These are phyloP conservation scores for Sphecodes monilicornis DNA, from an alignment of 2,888 invertebrate species.

Conservation along the genomic window DNA sequence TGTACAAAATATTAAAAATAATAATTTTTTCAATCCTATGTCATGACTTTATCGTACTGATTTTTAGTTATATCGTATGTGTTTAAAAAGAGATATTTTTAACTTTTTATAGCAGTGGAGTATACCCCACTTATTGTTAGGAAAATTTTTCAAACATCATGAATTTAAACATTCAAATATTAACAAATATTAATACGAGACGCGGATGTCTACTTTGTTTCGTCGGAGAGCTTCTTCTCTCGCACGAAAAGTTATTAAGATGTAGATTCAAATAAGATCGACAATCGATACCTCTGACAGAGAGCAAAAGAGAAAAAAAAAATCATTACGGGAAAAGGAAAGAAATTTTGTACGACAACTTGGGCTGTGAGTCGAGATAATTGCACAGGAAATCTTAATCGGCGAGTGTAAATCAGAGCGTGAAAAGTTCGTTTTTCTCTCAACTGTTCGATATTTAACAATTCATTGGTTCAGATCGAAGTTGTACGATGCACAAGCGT, in stretches of 20 bases:
- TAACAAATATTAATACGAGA: no score
- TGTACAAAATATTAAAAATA: no score
- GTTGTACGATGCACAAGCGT: slow-evolving; percentile 26
- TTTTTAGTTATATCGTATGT: no score
- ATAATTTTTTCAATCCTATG: no score
- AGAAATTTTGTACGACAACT: not conserved
- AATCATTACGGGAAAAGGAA: not conserved
- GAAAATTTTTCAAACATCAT: no score
- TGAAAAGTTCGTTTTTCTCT: slow-evolving; percentile 22
- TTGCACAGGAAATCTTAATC: slow-evolving; percentile 29
- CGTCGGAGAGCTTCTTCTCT: not conserved
- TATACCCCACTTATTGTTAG: no score
- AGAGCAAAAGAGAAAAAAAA: not conserved
- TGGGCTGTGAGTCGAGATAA: not conserved
- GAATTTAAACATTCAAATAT: no score
- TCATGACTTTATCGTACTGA: no score
- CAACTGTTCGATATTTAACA: slow-evolving; percentile 42
- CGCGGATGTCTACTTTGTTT: no score
- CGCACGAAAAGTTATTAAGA: not conserved
- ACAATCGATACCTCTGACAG: not conserved
- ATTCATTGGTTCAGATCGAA: slow-evolving; percentile 35
- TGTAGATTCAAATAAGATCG: not conserved
- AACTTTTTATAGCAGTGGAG: no score
- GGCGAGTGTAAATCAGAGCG: slow-evolving; percentile 36
- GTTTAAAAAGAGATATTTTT: no score